Evolutionary conservation across 2,797 vertebrate genomes (phyloP).

Genomic region (Novumbra hubbsi): DNA sequence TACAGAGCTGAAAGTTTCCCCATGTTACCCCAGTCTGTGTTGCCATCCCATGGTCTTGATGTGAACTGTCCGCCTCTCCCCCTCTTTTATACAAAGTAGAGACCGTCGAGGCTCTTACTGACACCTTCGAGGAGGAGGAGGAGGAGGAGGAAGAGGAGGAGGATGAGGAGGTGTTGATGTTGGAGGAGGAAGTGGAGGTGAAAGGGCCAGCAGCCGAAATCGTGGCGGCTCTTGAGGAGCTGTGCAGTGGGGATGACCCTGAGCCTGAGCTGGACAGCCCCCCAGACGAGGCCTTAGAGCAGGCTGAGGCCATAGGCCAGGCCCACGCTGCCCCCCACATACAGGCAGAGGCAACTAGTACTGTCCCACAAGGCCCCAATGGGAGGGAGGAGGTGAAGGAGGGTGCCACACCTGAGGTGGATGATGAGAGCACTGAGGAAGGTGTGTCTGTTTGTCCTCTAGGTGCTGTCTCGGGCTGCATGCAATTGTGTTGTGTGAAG

Average conservation of each 20-base stretch:
- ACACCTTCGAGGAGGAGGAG: slow-evolving; percentile 79
- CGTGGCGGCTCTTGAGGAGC: slow-evolving; percentile 84
- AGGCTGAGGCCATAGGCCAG: slow-evolving; percentile 67
- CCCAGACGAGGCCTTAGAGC: slow-evolving; percentile 75
- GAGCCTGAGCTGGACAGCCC: slow-evolving; percentile 76
- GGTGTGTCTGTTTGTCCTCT: slow-evolving; percentile 78
- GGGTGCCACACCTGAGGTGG: slow-evolving; percentile 63
- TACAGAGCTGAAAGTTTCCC: slow-evolving; percentile 73
- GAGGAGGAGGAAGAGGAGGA: slow-evolving; percentile 66
- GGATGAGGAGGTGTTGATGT: slow-evolving; percentile 1
- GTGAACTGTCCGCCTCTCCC: slow-evolving; percentile 88
- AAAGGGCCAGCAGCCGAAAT: slow-evolving; percentile 78
- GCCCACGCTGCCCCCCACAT: slow-evolving; percentile 73
- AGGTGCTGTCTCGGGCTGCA: slow-evolving; percentile 82
- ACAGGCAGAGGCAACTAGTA: slow-evolving; percentile 76
- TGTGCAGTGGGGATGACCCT: slow-evolving; percentile 82
- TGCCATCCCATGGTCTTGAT: slow-evolving; percentile 82
- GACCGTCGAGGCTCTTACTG: slow-evolving; percentile 84
- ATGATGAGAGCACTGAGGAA: slow-evolving; percentile 76
- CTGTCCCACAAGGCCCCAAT: slow-evolving; percentile 73
- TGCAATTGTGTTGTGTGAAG: slow-evolving; percentile 70
- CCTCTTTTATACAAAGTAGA: slow-evolving; percentile 87
- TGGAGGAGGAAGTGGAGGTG: slow-evolving; percentile 55
- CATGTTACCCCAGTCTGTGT: slow-evolving; percentile 83
- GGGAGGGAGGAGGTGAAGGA: slow-evolving; percentile 71